Conservation (phyloP, 2,113 vertebrate genomes). For the Aix galericulata region DNA sequence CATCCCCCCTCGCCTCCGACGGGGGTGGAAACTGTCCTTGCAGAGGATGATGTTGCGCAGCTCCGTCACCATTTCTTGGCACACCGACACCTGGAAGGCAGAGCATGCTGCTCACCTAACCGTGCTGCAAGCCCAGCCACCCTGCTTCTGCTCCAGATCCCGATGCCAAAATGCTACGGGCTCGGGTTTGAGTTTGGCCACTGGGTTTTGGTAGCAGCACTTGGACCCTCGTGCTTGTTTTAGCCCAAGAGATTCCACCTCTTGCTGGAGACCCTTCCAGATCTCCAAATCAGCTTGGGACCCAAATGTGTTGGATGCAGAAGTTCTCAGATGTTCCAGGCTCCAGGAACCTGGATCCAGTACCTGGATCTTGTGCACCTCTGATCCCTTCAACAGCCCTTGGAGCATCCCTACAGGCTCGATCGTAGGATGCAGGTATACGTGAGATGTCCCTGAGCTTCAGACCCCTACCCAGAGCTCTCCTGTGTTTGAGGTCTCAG, state of each 20-base stretch:
- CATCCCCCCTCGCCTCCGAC: conserved; percentile 77
- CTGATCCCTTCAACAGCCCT: background rate
- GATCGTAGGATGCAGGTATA: accelerated
- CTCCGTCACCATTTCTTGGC: conserved; percentile 95
- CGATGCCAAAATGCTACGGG: accelerated
- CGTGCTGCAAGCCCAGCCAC: background rate
- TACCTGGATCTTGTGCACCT: background rate
- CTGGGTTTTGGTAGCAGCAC: background rate
- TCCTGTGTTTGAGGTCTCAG: background rate
- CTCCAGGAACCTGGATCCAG: background rate
- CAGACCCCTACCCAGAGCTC: background rate
- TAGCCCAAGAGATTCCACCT: background rate
- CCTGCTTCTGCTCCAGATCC: background rate
- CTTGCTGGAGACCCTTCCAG: background rate
- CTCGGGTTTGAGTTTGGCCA: accelerated
- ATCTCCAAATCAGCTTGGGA: background rate
- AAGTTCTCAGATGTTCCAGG: background rate
- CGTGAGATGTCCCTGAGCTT: accelerated
- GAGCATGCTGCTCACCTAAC: background rate
- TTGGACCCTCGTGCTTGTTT: background rate
- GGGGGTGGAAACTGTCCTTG: conserved; percentile 89
- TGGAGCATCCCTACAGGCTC: background rate
- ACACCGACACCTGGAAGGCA: conserved; percentile 88
- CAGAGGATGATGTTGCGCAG: conserved; percentile 94
- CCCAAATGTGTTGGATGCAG: background rate